A percentile compares a stretch with the other conserved stretches of the same genome.
Conservation (phyloP, 2,113 vertebrate species). For the Notechis scutatus region DNA sequence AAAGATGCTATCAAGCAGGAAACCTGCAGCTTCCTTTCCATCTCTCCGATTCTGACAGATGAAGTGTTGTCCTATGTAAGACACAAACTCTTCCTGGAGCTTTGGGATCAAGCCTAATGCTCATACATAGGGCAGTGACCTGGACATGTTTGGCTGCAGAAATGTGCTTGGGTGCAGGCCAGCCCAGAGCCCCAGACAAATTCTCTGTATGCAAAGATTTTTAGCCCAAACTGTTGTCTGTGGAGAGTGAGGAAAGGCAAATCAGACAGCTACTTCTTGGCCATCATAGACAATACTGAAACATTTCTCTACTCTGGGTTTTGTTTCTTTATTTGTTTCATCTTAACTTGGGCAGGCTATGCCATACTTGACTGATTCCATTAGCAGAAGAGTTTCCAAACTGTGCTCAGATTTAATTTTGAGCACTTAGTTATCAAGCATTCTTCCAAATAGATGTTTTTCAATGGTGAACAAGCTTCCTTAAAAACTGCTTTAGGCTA, state of each 20-base stretch:
- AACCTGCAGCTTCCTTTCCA: not conserved
- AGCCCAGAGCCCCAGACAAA: not conserved
- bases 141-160: not conserved
- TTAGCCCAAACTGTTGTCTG: not conserved
- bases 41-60: not conserved
- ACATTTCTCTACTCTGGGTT: not conserved
- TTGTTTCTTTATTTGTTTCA: not conserved
- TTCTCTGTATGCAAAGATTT: not conserved
- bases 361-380: not conserved
- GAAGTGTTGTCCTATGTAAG: constrained; percentile 25
- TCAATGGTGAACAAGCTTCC: not conserved
- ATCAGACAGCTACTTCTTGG: not conserved
- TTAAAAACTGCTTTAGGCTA: not conserved
- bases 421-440: not conserved
- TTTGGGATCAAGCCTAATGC: not conserved
- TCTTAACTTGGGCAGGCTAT: not conserved
- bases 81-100: constrained; percentile 27
- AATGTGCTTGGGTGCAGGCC: not conserved
- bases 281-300: not conserved
- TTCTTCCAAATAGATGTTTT: not conserved
- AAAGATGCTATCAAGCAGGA: not conserved
- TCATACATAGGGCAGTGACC: not conserved
- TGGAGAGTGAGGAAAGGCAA: not conserved
- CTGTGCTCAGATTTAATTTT: not conserved
- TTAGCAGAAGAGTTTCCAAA: not conserved